Evolutionary conservation across 2,797 vertebrate genomes (phyloP).

Genomic region (Gila robusta): DNA sequence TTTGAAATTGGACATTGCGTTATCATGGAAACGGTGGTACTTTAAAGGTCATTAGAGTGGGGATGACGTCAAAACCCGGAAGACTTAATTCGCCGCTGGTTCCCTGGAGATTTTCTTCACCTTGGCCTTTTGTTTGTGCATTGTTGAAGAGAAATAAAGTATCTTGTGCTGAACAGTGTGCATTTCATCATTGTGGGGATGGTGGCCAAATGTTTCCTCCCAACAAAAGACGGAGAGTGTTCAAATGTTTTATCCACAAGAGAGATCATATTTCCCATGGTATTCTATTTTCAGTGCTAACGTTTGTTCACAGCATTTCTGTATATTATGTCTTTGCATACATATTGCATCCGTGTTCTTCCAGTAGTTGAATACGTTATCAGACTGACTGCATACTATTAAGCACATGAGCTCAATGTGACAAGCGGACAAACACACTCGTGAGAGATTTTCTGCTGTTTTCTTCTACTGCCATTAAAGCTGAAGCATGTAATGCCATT

Average conservation of each 20-base stretch:
- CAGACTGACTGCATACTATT: background rate
- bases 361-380: background rate
- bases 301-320: background rate
- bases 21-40: background rate
- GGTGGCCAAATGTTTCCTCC: background rate
- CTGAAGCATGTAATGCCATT: too few relatives aligned
- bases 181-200: background rate
- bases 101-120: background rate
- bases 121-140: background rate
- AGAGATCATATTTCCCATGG: background rate
- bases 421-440: too few relatives aligned
- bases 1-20: background rate
- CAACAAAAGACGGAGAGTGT: background rate
- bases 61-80: background rate
- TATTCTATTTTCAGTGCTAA: background rate
- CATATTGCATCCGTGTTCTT: background rate
- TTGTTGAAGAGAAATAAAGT: too few relatives aligned
- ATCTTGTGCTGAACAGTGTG: background rate
- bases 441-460: too few relatives aligned
- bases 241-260: constrained; percentile 3
- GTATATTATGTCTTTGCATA: background rate
- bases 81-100: background rate
- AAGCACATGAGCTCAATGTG: too few relatives aligned
- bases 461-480: too few relatives aligned
- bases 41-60: too few relatives aligned